A percentile compares a stretch with the other conserved stretches of the same genome.
phyloP scores from a whole-genome alignment of 2,888 invertebrate genomes.

The Tupiocoris notatus region DNA sequence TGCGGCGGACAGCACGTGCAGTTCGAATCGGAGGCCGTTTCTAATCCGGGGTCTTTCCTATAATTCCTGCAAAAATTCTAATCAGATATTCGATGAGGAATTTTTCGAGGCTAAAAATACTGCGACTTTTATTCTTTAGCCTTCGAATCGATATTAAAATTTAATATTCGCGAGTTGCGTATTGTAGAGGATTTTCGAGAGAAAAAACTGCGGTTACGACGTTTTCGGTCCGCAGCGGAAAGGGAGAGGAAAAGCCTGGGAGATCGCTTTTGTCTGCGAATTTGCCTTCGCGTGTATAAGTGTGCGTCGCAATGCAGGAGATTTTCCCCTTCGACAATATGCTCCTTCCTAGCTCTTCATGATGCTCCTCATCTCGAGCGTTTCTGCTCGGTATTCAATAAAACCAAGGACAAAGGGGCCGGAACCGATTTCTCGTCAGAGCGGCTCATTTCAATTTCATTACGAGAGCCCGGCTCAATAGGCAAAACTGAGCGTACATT shows the following conservation, averaged over 20 bases:
- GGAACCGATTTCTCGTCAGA: neutral
- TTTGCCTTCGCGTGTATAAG: neutral
- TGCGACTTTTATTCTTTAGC: too few relatives aligned
- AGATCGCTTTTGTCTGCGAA: slow-evolving; percentile 3
- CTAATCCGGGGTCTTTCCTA: neutral
- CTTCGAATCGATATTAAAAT: too few relatives aligned
- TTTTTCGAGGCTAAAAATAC: too few relatives aligned
- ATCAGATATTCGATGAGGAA: too few relatives aligned
- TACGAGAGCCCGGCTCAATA: neutral
- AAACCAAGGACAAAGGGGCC: neutral
- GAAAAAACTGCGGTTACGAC: slow-evolving; percentile 18
- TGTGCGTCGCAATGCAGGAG: neutral
- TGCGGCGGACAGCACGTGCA: neutral
- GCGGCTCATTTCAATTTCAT: neutral
- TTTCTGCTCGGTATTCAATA: neutral
- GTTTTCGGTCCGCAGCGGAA: neutral
- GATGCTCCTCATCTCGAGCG: neutral
- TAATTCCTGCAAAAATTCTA: neutral
- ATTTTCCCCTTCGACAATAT: neutral
- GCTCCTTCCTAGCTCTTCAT: neutral
- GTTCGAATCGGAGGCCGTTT: neutral
- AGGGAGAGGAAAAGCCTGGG: neutral
- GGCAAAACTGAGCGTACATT: neutral
- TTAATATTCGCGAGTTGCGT: too few relatives aligned
- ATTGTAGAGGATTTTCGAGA: slow-evolving; percentile 23